Conservation (phyloP, 2,113 vertebrate species). For the Donacobius atricapilla region DNA sequence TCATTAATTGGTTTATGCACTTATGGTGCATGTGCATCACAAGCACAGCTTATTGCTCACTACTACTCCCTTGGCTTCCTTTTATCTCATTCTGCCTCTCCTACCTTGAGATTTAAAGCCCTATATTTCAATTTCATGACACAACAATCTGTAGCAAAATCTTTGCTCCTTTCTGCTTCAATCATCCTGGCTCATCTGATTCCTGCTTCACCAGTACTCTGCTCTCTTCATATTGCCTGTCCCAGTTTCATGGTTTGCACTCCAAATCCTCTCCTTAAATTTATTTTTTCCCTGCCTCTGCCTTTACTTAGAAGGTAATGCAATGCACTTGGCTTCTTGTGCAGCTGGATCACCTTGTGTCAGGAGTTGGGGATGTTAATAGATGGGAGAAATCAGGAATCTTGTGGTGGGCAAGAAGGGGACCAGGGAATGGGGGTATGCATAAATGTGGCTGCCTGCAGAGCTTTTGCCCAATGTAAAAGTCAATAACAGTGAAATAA, state of each 20-base stretch:
- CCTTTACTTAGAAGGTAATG: neutral
- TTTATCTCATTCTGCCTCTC: constrained; percentile 8
- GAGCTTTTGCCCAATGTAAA: neutral
- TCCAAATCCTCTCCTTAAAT: neutral
- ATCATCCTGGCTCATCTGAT: neutral
- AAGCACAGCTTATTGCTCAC: constrained; percentile 25
- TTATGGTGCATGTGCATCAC: neutral
- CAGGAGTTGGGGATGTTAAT: neutral
- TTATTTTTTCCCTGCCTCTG: neutral
- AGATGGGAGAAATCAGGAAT: neutral
- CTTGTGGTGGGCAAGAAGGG: neutral
- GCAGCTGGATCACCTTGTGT: neutral
- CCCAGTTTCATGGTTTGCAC: neutral
- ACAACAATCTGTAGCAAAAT: constrained; percentile 46
- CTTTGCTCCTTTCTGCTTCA: constrained; percentile 37
- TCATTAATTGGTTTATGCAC: constrained; percentile 26
- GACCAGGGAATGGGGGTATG: neutral
- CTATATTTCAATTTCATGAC: constrained; percentile 49
- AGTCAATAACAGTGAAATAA: neutral
- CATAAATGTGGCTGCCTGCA: neutral
- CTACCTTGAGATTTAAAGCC: constrained; percentile 20
- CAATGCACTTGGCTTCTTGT: neutral
- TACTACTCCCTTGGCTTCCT: constrained; percentile 30
- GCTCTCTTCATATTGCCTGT: neutral
- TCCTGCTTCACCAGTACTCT: neutral